Base-by-base conservation (phyloP, 2,113 vertebrate genomes). In the Etheostoma spectabile region DNA sequence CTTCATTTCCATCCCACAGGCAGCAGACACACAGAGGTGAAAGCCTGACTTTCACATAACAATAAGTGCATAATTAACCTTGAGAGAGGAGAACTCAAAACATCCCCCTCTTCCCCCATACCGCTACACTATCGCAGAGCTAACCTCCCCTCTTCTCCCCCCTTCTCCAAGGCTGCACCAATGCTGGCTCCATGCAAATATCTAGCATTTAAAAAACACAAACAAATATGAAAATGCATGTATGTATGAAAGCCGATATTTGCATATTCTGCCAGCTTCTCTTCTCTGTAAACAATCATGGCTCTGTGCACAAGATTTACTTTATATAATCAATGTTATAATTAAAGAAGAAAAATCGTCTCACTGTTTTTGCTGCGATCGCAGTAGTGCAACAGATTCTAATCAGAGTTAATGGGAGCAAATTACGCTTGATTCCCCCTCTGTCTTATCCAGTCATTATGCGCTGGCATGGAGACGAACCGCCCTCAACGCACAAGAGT, bases 61-160 rank as follows among this genome's bases (percentile, higher is more conserved):
- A 92, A 90, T 91, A 89, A 86, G 77, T 70, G 84, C 84, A 83
- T 91, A 88, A 90, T 92, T 90, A 91, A 92, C 89, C 79, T 89
- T 89, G 63, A 65, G 66, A 86, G 79, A 85, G 70, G 70, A 74
- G 70, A 78, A 46, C 70, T 86, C 62, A 67, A 71, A 82, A 76
- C 71, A n/a, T 27, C 45, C 77, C 11, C 7, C 12, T 6, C 57
- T 69, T 42, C 61, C 53, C 22, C 14, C 66, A 33, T 38, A 42
- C 30, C 6, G n/a, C 24, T 33, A 38, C 64, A 53, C 71, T 33
- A 49, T 66, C 56, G 22, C 57, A 69, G 21, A 46, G 63, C 57
- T 49, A 53, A 19, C 77, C 59, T 19, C 30, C 61, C 24, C 10
- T 35, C 5, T 4, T 15, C 56, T 13, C 42, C 48, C 2, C 49